Evolutionary conservation across 2,113 vertebrate genomes (phyloP).

Genomic region (Shinisaurus crocodilurus): DNA sequence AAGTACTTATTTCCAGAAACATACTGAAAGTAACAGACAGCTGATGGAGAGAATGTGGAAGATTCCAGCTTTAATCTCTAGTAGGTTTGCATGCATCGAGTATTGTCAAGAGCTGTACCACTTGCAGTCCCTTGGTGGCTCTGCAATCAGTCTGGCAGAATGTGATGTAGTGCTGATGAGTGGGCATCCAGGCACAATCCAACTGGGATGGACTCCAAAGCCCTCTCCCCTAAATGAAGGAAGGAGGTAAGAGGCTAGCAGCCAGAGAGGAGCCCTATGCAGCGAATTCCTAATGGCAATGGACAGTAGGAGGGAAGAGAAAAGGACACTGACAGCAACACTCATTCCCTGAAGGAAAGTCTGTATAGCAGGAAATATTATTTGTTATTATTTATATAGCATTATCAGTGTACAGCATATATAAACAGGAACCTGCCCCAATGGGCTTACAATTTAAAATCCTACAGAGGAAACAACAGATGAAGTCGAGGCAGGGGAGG

Average conservation of each 20-base stretch:
- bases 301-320: too few species aligned
- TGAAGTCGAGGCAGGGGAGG: neutral
- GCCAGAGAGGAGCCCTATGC: neutral
- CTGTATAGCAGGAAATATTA: neutral
- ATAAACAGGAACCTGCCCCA: neutral
- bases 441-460: neutral
- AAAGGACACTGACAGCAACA: neutral
- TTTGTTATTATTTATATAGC: neutral
- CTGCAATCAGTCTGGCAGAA: neutral
- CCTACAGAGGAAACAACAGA: neutral
- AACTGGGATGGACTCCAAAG: neutral
- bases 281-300: neutral
- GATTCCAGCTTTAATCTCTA: neutral
- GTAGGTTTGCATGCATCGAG: neutral
- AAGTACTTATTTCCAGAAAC: neutral
- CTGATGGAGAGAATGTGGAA: neutral
- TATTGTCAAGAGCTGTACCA: neutral
- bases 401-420: neutral
- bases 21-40: neutral
- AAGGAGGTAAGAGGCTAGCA: neutral
- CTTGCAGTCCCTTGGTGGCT: neutral
- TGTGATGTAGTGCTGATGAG: neutral
- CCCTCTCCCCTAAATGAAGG: too few species aligned
- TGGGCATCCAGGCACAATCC: neutral
- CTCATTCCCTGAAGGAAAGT: neutral